phyloP scores from a whole-genome alignment of 2,113 vertebrate species.

The Elephantulus edwardii region DNA sequence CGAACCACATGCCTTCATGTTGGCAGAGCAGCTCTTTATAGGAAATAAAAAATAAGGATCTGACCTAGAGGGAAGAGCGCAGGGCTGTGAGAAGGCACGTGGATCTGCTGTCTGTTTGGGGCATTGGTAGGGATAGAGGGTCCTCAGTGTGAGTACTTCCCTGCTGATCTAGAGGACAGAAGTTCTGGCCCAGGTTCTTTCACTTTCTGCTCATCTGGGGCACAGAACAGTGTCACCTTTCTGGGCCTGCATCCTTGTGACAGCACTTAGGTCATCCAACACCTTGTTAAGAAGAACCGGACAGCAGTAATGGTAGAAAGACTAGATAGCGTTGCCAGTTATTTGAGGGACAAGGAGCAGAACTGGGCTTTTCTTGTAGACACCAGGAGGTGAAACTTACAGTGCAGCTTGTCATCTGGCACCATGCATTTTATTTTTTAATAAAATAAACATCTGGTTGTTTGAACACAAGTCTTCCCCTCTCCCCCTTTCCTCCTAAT shows the following conservation, averaged over 20 bases:
- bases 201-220: background rate
- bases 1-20: too few relatives aligned
- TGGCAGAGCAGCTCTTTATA: too few relatives aligned
- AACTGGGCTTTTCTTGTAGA: background rate
- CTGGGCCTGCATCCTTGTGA: rapidly evolving
- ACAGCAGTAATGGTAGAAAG: rapidly evolving
- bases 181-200: background rate
- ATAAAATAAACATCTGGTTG: conserved; percentile 52
- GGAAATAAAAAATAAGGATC: background rate
- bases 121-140: background rate
- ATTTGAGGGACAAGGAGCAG: background rate
- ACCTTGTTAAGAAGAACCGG: background rate
- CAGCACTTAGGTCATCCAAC: background rate
- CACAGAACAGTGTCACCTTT: background rate
- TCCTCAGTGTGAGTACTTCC: background rate
- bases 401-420: background rate
- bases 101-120: rapidly evolving
- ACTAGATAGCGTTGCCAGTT: rapidly evolving
- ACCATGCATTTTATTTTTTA: background rate
- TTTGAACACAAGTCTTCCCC: background rate
- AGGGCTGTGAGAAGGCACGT: rapidly evolving
- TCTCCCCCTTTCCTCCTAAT: background rate
- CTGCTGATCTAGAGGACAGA: background rate
- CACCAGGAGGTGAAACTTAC: background rate
- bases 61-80: background rate